Conservation (phyloP, 2,888 invertebrate species). For the Rhodophaea formosa region DNA sequence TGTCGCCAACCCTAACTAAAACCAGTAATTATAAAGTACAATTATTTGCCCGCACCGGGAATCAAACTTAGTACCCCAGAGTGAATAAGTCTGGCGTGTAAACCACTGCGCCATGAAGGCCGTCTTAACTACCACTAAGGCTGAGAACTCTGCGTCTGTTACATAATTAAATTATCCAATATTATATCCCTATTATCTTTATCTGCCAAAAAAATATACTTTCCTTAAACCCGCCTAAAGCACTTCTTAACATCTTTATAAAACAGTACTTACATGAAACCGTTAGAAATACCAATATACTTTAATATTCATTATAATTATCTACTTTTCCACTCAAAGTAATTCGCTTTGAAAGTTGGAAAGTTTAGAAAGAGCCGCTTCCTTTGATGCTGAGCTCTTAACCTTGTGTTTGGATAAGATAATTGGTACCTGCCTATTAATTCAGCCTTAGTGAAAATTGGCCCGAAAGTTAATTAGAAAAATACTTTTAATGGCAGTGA, state of each 20-base stretch:
- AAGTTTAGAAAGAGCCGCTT: conserved; percentile 43
- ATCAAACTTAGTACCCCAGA: no score
- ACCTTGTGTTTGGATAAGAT: conserved; percentile 42
- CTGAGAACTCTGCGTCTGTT: no score
- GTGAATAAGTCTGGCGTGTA: no score
- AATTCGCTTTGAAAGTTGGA: conserved; percentile 48
- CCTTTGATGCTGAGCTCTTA: conserved; percentile 48
- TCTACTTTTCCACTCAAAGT: conserved; percentile 42
- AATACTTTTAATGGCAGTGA: not conserved
- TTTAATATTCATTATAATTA: conserved; percentile 37
- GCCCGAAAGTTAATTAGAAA: conserved; percentile 4
- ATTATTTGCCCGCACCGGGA: no score
- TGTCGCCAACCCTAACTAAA: no score
- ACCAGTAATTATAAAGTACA: no score
- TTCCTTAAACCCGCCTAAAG: not conserved
- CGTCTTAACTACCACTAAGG: no score
- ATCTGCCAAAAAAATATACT: not conserved
- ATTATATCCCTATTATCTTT: no score
- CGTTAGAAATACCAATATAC: conserved; percentile 21
- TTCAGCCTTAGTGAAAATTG: conserved; percentile 17
- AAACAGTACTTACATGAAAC: conserved; percentile 6
- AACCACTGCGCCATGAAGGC: no score
- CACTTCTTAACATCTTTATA: conserved; percentile 1
- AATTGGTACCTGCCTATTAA: conserved; percentile 19
- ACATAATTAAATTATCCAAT: no score